phyloP scores from a whole-genome alignment of 2,888 invertebrate genomes.

The Chirona hameri region DNA sequence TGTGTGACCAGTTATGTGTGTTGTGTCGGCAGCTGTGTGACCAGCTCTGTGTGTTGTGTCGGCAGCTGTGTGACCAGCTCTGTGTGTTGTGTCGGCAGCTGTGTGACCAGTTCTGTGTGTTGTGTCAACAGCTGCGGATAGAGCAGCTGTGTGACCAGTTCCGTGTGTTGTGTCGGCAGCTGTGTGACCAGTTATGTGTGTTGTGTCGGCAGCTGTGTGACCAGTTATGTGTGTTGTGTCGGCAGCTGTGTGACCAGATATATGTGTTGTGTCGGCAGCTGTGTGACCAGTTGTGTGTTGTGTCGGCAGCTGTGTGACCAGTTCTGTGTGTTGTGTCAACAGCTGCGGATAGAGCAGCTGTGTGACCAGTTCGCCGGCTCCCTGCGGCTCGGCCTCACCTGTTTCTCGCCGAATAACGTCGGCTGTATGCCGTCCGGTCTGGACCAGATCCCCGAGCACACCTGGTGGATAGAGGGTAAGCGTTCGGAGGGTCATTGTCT shows the following conservation, averaged over 20 bases:
- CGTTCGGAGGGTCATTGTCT: no score
- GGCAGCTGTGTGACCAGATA: slow-evolving; percentile 56
- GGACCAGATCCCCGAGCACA: slow-evolving; percentile 54
- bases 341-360: slow-evolving; percentile 59
- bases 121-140: slow-evolving; percentile 52
- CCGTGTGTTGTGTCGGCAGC: slow-evolving; percentile 44
- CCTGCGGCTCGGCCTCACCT: slow-evolving; percentile 72
- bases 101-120: slow-evolving; percentile 56
- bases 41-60: slow-evolving; percentile 51
- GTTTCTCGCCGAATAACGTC: slow-evolving; percentile 38
- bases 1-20: no score
- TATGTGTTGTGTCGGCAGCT: no score
- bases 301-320: slow-evolving; percentile 56
- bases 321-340: slow-evolving; percentile 31
- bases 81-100: no score
- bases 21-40: slow-evolving; percentile 60
- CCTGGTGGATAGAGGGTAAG: slow-evolving; percentile 62
- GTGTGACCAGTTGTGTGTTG: slow-evolving; percentile 54
- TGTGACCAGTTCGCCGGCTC: slow-evolving; percentile 66
- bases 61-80: no score
- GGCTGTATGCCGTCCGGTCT: slow-evolving; percentile 4
- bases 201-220: slow-evolving; percentile 60
- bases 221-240: slow-evolving; percentile 51
- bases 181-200: no score
- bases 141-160: slow-evolving; percentile 60